A percentile compares a stretch with the other conserved stretches of the same genome.
These are phyloP conservation scores for Clarias magur DNA, from an alignment of 2,113 vertebrate genomes.

Conservation along the genomic window DNA sequence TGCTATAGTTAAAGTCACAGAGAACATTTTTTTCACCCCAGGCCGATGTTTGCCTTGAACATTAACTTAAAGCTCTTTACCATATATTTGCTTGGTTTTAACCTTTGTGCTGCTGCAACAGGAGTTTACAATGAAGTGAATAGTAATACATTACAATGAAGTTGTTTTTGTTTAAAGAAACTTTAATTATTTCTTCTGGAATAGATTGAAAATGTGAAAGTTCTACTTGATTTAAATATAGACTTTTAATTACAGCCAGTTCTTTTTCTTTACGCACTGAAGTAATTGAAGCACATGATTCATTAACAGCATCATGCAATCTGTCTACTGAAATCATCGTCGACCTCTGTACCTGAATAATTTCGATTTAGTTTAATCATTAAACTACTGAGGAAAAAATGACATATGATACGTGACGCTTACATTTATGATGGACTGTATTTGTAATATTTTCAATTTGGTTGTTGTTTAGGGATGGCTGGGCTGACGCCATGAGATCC, in stretches of 20 bases:
- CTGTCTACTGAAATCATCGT: neutral
- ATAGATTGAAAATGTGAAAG: neutral
- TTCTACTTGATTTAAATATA: neutral
- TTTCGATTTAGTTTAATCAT: neutral
- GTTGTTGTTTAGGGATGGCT: slow-evolving; percentile 82
- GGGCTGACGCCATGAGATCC: slow-evolving; percentile 85
- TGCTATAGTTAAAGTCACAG: too few relatives aligned
- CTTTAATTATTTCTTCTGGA: neutral
- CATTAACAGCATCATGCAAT: neutral
- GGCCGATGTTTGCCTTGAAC: too few relatives aligned
- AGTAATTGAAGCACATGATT: neutral
- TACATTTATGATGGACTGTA: neutral
- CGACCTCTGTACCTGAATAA: neutral
- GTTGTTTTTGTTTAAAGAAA: neutral
- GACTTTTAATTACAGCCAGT: too few relatives aligned
- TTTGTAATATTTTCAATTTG: slow-evolving; percentile 1
- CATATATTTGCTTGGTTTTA: too few relatives aligned
- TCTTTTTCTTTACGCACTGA: neutral
- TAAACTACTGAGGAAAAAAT: neutral
- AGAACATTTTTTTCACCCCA: too few relatives aligned
- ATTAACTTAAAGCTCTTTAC: too few relatives aligned
- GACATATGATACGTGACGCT: neutral
- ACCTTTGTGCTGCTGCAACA: too few relatives aligned
- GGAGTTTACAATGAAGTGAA: too few relatives aligned
- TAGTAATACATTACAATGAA: neutral